Percentiles rank a stretch among this genome's conserved stretches.
phyloP scores from a whole-genome alignment of 2,113 vertebrate genomes.

The Panurus biarmicus region DNA sequence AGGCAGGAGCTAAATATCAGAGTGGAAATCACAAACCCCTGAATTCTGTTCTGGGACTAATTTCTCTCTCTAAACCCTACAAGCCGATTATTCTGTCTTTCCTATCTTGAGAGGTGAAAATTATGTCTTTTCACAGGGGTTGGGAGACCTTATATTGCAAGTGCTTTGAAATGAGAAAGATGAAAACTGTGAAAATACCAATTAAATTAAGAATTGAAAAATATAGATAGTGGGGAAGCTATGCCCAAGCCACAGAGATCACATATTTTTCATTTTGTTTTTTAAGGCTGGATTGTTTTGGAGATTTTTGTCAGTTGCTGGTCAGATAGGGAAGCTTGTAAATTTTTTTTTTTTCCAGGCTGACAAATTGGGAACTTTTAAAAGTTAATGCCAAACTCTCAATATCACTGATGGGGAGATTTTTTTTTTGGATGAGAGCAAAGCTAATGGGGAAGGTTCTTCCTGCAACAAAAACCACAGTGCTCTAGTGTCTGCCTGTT shows the following conservation, averaged over 20 bases:
- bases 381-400: background rate
- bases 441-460: background rate
- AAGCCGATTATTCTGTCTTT: background rate
- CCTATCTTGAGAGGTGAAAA: background rate
- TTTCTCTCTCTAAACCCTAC: background rate
- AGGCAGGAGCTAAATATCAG: conserved; percentile 12
- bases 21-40: background rate
- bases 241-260: background rate
- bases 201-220: background rate
- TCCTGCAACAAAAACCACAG: background rate
- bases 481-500: background rate
- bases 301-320: background rate
- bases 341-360: background rate
- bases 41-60: background rate
- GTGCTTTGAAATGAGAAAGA: background rate
- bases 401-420: background rate
- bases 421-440: background rate
- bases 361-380: background rate
- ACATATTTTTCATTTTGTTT: background rate
- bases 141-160: background rate
- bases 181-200: background rate
- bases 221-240: background rate
- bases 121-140: background rate
- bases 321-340: background rate
- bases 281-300: background rate